Conservation (phyloP, 1,140 invertebrate genomes). For the Zaprionus lachaisei region DNA sequence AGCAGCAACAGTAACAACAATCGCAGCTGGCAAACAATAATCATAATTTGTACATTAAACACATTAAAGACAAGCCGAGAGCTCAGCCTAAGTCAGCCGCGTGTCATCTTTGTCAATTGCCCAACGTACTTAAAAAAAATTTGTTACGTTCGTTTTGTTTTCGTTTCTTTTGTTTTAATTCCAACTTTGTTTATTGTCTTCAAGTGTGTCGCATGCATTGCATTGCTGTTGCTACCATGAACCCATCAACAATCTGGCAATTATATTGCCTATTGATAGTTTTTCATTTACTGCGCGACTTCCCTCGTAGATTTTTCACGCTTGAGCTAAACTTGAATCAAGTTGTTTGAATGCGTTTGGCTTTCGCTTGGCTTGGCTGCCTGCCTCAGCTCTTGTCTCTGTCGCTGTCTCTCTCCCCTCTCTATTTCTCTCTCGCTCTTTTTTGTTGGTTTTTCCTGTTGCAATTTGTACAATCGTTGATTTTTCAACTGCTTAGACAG, state of each 20-base stretch:
- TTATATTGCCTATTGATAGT: conserved; percentile 11
- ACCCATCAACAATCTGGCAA: conserved; percentile 19
- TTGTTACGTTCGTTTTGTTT: conserved; percentile 57
- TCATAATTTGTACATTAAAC: conserved; percentile 79
- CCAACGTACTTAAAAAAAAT: conserved; percentile 39
- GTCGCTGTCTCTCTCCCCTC: too few relatives aligned
- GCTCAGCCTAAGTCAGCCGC: conserved; percentile 21
- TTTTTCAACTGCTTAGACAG: conserved; percentile 56
- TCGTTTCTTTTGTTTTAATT: conserved; percentile 6
- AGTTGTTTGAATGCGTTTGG: conserved; percentile 53
- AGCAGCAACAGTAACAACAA: conserved; percentile 7
- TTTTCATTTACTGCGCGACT: conserved; percentile 27
- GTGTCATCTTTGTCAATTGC: conserved; percentile 47
- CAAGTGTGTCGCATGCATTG: conserved; percentile 32
- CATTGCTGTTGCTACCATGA: conserved; percentile 20
- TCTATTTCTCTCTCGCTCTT: background rate
- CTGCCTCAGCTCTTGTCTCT: background rate
- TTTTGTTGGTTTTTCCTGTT: conserved; percentile 66
- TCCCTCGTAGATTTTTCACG: conserved; percentile 49
- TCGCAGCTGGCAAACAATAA: conserved; percentile 24
- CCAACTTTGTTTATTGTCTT: background rate
- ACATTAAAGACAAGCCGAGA: conserved; percentile 58
- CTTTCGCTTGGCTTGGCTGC: conserved; percentile 53
- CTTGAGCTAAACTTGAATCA: conserved; percentile 62
- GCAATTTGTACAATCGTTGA: conserved; percentile 77